phyloP scores from a whole-genome alignment of 2,113 vertebrate species.

The Muscicapa adusta region DNA sequence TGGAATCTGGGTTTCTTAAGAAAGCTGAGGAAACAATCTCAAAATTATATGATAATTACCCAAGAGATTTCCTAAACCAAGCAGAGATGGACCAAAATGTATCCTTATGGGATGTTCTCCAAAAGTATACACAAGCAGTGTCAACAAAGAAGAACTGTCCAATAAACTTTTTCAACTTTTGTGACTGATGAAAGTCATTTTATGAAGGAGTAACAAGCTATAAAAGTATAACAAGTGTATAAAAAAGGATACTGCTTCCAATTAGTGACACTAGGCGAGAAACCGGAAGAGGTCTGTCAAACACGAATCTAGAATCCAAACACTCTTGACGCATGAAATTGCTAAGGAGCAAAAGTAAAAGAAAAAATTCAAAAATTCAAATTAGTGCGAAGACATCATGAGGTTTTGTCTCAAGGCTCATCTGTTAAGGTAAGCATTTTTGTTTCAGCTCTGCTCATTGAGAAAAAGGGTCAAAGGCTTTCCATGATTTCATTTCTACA shows the following conservation, averaged over 20 bases:
- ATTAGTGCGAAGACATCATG: neutral
- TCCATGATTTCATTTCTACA: neutral
- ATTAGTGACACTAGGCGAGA: constrained; percentile 93
- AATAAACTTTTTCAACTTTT: neutral
- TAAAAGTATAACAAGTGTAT: neutral
- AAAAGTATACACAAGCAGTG: neutral
- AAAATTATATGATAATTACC: neutral
- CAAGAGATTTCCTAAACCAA: neutral
- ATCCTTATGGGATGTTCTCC: neutral
- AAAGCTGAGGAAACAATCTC: constrained; percentile 66
- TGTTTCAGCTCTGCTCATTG: neutral
- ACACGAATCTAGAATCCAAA: constrained; percentile 97
- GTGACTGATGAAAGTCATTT: neutral
- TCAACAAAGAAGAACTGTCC: neutral
- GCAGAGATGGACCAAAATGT: neutral
- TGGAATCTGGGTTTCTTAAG: constrained; percentile 94
- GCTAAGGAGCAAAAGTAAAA: constrained; percentile 47
- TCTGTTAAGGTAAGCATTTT: neutral
- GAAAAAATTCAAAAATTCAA: neutral
- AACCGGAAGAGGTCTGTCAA: constrained; percentile 92
- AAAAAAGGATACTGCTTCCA: constrained; percentile 96
- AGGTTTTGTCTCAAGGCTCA: neutral
- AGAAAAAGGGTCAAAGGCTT: neutral
- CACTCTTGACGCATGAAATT: constrained; percentile 99
- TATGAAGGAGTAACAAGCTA: neutral